Evolutionary conservation across 2,113 vertebrate species (phyloP).

Genomic region (Boulengeromyrus knoepffleri): DNA sequence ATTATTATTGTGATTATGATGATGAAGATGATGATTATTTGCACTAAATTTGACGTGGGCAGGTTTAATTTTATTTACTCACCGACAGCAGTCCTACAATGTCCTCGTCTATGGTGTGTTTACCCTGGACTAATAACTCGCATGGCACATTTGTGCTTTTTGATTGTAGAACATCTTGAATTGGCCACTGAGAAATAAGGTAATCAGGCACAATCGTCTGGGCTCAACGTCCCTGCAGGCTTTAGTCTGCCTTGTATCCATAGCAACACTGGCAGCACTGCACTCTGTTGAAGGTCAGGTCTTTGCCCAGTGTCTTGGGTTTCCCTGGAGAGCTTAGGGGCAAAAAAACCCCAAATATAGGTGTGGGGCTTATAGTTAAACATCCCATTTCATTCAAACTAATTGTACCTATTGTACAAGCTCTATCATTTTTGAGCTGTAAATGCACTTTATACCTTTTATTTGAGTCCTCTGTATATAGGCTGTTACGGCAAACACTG

Average conservation of each 20-base stretch:
- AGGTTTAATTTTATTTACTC: not conserved
- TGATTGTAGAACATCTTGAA: not conserved
- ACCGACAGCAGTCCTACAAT: not conserved
- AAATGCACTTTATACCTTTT: not conserved
- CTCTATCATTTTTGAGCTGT: not conserved
- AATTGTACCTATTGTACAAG: not conserved
- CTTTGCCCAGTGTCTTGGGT: not conserved
- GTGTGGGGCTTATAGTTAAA: not conserved
- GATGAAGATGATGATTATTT: not conserved
- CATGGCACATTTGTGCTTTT: not conserved
- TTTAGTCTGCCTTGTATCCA: slow-evolving; percentile 4
- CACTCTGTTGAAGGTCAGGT: not conserved
- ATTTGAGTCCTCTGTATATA: not conserved
- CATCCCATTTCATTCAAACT: not conserved
- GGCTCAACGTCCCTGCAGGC: not conserved
- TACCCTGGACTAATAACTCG: not conserved
- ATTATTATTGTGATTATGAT: not conserved
- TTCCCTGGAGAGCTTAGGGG: not conserved
- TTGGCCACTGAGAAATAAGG: not conserved
- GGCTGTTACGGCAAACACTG: not conserved
- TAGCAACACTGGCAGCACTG: slow-evolving; percentile 6
- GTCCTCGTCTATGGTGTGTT: not conserved
- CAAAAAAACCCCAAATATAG: not conserved
- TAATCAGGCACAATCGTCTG: not conserved
- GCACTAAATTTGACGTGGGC: not conserved